Evolutionary conservation across 1,140 invertebrate species (phyloP).

Genomic region (Apolygus lucorum): DNA sequence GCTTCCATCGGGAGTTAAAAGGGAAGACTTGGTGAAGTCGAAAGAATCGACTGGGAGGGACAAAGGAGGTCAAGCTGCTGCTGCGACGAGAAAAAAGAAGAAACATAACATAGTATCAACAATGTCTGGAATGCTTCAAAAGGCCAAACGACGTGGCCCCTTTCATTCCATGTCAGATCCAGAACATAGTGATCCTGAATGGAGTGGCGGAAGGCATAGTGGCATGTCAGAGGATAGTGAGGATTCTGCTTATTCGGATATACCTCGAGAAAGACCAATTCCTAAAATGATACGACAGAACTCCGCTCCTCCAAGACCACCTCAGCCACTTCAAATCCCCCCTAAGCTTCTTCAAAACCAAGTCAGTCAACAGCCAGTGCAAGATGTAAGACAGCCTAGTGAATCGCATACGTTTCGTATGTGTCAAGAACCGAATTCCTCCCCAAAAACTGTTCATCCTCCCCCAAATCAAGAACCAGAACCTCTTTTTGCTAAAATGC

Average conservation of each 20-base stretch:
- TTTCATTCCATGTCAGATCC: conserved; percentile 60
- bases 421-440: too few relatives aligned
- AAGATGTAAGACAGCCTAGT: not conserved
- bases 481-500: not conserved
- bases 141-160: conserved; percentile 57
- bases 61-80: conserved; percentile 20
- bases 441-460: not conserved
- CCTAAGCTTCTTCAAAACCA: not conserved
- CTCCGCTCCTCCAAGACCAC: conserved; percentile 10
- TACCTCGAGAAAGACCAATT: conserved; percentile 34
- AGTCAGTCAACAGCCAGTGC: not conserved
- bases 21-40: conserved; percentile 44
- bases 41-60: conserved; percentile 22
- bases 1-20: conserved; percentile 58
- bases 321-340: conserved; percentile 15
- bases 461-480: not conserved
- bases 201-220: conserved; percentile 50
- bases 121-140: conserved; percentile 68
- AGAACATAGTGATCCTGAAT: conserved; percentile 68
- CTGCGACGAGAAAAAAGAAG: conserved; percentile 47
- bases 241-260: conserved; percentile 58
- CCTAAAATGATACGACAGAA: not conserved
- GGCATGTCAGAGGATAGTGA: conserved; percentile 52
- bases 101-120: conserved; percentile 69
- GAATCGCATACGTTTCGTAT: too few relatives aligned